Conservation (phyloP, 2,113 vertebrate species). For the Otocyon megalotis region DNA sequence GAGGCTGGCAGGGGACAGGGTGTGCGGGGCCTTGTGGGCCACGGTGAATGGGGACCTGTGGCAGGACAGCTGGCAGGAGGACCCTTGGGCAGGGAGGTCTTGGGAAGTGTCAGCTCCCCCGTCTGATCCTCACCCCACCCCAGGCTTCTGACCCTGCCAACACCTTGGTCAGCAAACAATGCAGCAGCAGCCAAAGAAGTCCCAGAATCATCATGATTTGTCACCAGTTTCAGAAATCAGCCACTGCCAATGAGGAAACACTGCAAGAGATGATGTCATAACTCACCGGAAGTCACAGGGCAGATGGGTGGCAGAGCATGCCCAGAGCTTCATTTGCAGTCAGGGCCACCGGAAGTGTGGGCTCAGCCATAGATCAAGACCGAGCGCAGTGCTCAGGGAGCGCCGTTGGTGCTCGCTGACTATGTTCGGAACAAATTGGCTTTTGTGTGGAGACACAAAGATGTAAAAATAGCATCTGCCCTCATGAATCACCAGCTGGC, state of each 20-base stretch:
- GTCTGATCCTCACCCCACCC: neutral
- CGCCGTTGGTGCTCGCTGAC: neutral
- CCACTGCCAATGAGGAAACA: neutral
- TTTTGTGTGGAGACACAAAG: neutral
- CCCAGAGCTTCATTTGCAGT: neutral
- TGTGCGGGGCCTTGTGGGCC: neutral
- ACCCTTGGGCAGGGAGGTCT: neutral
- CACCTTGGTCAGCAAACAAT: neutral
- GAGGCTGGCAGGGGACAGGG: neutral
- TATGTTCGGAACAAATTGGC: neutral
- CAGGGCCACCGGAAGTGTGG: neutral
- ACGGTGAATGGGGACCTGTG: neutral
- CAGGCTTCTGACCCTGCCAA: neutral
- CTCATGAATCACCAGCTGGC: neutral
- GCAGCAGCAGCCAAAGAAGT: neutral
- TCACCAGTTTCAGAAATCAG: neutral
- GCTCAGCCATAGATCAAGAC: neutral
- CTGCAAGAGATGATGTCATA: neutral
- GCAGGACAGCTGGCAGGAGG: neutral
- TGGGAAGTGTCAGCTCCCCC: neutral
- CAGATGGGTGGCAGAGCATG: neutral
- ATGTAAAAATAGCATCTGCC: neutral
- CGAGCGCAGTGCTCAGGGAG: neutral
- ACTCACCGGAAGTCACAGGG: neutral
- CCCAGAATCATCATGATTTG: neutral